Base-by-base conservation (phyloP, 2,888 invertebrate species). In the Dione vanillae region DNA sequence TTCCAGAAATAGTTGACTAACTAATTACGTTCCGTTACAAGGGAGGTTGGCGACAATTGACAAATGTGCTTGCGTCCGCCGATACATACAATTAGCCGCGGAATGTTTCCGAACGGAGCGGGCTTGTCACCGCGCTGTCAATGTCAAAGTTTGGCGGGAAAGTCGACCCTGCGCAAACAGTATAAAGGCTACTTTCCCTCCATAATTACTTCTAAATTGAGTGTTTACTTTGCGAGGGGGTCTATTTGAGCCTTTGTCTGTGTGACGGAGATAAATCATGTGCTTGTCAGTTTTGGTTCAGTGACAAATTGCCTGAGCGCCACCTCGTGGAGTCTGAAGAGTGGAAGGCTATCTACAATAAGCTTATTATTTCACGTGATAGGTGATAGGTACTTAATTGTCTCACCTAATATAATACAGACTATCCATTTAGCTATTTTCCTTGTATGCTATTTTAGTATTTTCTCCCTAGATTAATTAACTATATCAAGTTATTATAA, bases 41-140 rank as follows among this genome's bases (percentile, higher is more conserved):
- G 83, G 83, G 79, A 77, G 79, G 82, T 74, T 79, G 80, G 86
- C 89, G 92, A 90, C 92, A 91, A 93, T 92, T 92, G 92, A 93
- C 88, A 92, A 92, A 93, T 92, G 92, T 83, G 87, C 88, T 88
- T 83, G 85, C 82, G 85, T 81, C 84, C 75, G 82, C 80, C 89
- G 90, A 88, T 91, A 86, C 90, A 87, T 92, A 87, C 92, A 91
- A 93, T 93, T 93, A 92, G 89, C 78, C 74, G 77, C 78, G 89
- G 90, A 89, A 91, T 89, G 86, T 87, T 85, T 87, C 83, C 82
- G 86, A 90, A 88, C 87, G 89, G 80, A 81, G 78, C 80, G 81
- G 80, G 81, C 75, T 75, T 79, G 78, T 78, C 82, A 79, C 78
- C 78, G 77, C 73, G 81, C 81, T 80, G 82, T 81, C 82, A 82